Evolutionary conservation across 2,113 vertebrate species (phyloP), one percentile per base, ranked within the genome.

Genomic region (Syngnathus floridae): DNA sequence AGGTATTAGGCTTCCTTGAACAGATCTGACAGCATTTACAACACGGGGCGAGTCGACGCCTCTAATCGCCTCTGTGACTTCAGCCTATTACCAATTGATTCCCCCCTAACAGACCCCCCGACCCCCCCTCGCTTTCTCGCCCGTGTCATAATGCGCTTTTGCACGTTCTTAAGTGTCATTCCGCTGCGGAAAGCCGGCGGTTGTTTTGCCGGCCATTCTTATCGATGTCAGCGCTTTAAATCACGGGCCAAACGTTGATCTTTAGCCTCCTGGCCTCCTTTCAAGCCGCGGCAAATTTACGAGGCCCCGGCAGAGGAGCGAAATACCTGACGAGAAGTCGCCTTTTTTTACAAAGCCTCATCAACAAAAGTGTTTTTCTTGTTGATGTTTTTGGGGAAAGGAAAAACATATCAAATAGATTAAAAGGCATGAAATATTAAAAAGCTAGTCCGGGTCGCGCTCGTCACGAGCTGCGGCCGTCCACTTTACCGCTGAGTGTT

Each of bases 21-120:
- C 88, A 85, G 86, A 88, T 87, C 89, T 87, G 88, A 89, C 89
- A 88, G 84, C 87, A 85, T 89, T 89, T 89, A 85, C 86, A 91
- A 88, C 85, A 82, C 79, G 71, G 26, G 79, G 75, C 82, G 73
- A 81, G 83, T 84, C 83, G 79, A 84, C 84, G 84, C 83, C 84
- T 85, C 74, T 86, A 84, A 87, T 87, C 86, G 70, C 82, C 81
- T 80, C 81, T 83, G 82, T 85, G 88, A 88, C 84, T 87, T 86
- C 82, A 72, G 79, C 79, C 82, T 87, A 86, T 90, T 88, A 86
- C 78, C 85, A 75, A 88, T 87, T 89, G 85, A 88, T 89, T 84
- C 26, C 54, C 22, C 52, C 21, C 4, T 72, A 4, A 13, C 82
- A 79, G 78, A 75, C 70, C 75, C 54, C 76, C 49, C 67, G 73